These are phyloP conservation scores for Drosophila longiperda DNA, from an alignment of 2,888 invertebrate genomes.

Conservation along the genomic window DNA sequence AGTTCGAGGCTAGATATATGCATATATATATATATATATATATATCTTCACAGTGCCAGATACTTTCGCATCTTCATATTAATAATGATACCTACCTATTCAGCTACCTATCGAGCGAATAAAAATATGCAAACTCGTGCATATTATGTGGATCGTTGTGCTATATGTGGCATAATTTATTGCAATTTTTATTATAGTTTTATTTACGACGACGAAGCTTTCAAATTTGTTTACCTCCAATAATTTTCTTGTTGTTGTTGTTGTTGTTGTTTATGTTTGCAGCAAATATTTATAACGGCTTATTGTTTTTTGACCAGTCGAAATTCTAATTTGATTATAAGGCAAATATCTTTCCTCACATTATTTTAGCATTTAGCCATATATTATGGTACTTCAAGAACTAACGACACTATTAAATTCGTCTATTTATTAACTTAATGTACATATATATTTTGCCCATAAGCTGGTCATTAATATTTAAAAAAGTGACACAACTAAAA, in stretches of 20 bases:
- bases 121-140: slow-evolving; percentile 11
- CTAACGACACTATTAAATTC: slow-evolving; percentile 30
- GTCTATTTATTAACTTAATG: neutral
- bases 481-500: neutral
- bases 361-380: slow-evolving; percentile 23
- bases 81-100: slow-evolving; percentile 33
- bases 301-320: slow-evolving; percentile 46
- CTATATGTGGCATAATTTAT: slow-evolving; percentile 72
- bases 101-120: slow-evolving; percentile 12
- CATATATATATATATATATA: neutral
- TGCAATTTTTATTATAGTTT: slow-evolving; percentile 73
- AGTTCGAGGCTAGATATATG: slow-evolving; percentile 29
- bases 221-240: slow-evolving; percentile 65
- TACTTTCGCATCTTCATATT: neutral
- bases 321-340: slow-evolving; percentile 49
- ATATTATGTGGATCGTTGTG: slow-evolving; percentile 38
- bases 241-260: slow-evolving; percentile 39
- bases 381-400: slow-evolving; percentile 40
- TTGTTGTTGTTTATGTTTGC: slow-evolving; percentile 40
- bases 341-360: slow-evolving; percentile 47
- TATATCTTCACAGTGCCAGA: slow-evolving; percentile 13
- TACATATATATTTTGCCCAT: neutral
- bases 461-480: neutral
- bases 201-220: slow-evolving; percentile 68
- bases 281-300: slow-evolving; percentile 58